Conservation (phyloP, 2,113 vertebrate species). For the Epinephelus moara region DNA sequence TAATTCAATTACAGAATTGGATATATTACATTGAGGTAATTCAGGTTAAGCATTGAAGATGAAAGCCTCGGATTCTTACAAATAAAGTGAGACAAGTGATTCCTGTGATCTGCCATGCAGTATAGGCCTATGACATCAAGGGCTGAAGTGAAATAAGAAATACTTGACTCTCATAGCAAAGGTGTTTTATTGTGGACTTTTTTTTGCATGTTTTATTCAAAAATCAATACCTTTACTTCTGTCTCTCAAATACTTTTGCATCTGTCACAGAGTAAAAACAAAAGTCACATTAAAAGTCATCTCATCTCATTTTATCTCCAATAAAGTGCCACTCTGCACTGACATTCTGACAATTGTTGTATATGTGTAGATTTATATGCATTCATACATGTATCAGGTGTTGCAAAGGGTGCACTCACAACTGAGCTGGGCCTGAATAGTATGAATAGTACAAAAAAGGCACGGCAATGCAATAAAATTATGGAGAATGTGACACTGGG, state of each 20-base stretch:
- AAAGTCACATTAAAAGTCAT: not conserved
- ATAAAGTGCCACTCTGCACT: not conserved
- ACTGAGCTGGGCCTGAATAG: not conserved
- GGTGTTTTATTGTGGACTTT: not conserved
- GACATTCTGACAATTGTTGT: not conserved
- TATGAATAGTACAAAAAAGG: not conserved
- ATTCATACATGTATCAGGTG: not conserved
- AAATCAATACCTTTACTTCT: not conserved
- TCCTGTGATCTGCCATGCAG: not conserved
- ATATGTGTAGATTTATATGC: not conserved
- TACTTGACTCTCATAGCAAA: not conserved
- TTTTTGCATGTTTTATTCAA: not conserved
- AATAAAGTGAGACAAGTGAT: constrained; percentile 55
- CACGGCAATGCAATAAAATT: not conserved
- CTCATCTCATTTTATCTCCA: not conserved
- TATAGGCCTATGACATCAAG: not conserved
- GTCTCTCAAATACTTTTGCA: not conserved
- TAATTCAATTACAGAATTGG: constrained; percentile 75
- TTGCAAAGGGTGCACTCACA: not conserved
- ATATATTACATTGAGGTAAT: constrained; percentile 68
- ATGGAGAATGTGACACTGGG: not conserved
- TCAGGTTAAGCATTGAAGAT: constrained; percentile 66
- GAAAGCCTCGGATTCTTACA: constrained; percentile 38
- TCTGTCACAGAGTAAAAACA: not conserved
- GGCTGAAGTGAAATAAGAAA: not conserved